Percentiles rank a stretch among this genome's conserved stretches.
Evolutionary conservation across 35 echinoderm and acorn worm genomes (phyloP).

Genomic region (Heliocidaris tuberculata): DNA sequence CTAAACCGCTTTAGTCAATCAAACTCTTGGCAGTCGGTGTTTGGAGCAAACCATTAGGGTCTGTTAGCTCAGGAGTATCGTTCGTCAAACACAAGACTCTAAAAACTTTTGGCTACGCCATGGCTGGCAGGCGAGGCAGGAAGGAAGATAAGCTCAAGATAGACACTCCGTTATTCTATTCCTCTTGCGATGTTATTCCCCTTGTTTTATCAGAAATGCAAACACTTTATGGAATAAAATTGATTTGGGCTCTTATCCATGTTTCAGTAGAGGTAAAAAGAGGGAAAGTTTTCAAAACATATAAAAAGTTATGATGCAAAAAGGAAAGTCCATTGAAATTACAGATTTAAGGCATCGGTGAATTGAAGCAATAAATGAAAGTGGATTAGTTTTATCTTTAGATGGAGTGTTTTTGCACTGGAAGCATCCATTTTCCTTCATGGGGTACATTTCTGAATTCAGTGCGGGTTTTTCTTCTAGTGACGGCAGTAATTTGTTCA

Average conservation of each 20-base stretch:
- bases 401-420: too few species aligned
- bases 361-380: too few species aligned
- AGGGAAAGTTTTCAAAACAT: neutral
- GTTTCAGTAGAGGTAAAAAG: too few species aligned
- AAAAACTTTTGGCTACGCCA: neutral
- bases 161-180: neutral
- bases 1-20: slow-evolving; percentile 54
- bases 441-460: too few species aligned
- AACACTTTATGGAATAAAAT: slow-evolving; percentile 1
- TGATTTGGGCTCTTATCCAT: neutral
- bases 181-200: neutral
- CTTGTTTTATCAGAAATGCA: slow-evolving; percentile 23
- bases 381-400: too few species aligned
- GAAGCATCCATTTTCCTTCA: too few species aligned
- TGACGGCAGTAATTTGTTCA: too few species aligned
- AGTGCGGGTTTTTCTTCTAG: too few species aligned
- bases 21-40: slow-evolving; percentile 39
- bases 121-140: neutral
- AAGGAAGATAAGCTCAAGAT: neutral
- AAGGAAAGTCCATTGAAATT: neutral
- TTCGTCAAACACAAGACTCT: neutral
- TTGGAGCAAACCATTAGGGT: slow-evolving; percentile 30
- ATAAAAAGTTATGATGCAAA: neutral
- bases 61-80: slow-evolving; percentile 38
- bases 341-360: too few species aligned